Conservation (phyloP, 2,113 vertebrate species). For the Centropristis striata region DNA sequence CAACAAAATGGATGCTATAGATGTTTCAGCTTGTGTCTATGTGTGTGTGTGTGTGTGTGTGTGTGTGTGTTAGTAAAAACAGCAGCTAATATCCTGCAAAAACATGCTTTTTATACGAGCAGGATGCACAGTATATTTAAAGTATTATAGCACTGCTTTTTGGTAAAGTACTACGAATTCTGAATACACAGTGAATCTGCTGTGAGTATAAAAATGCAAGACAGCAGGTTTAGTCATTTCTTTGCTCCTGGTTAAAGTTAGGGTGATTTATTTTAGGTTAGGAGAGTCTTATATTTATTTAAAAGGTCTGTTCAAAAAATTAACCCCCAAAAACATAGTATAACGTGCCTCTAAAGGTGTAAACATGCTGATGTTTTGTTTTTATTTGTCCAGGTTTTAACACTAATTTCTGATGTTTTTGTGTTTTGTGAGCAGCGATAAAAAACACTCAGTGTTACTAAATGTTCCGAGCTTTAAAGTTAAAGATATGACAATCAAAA, state of each 20-base stretch:
- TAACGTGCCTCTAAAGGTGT: not conserved
- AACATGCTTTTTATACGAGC: not conserved
- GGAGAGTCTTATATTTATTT: not conserved
- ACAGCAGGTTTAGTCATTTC: not conserved
- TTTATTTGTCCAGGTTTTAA: not conserved
- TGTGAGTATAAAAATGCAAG: not conserved
- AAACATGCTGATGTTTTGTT: not conserved
- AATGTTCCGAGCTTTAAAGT: too few relatives aligned
- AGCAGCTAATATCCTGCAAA: not conserved
- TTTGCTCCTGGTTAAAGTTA: not conserved
- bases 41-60: not conserved
- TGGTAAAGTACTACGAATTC: not conserved
- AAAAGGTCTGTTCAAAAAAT: not conserved
- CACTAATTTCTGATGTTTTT: too few relatives aligned
- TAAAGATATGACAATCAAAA: too few relatives aligned
- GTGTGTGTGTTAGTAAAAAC: constrained; percentile 10
- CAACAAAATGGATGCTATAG: constrained; percentile 25
- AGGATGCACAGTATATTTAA: not conserved
- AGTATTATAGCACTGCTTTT: not conserved
- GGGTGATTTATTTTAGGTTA: not conserved
- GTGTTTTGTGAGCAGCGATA: too few relatives aligned
- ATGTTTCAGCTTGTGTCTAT: not conserved
- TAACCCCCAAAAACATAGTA: not conserved
- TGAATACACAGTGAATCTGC: not conserved
- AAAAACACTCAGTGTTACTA: too few relatives aligned